phyloP scores from a whole-genome alignment of 2,113 vertebrate genomes.

The Xenus cinereus region DNA sequence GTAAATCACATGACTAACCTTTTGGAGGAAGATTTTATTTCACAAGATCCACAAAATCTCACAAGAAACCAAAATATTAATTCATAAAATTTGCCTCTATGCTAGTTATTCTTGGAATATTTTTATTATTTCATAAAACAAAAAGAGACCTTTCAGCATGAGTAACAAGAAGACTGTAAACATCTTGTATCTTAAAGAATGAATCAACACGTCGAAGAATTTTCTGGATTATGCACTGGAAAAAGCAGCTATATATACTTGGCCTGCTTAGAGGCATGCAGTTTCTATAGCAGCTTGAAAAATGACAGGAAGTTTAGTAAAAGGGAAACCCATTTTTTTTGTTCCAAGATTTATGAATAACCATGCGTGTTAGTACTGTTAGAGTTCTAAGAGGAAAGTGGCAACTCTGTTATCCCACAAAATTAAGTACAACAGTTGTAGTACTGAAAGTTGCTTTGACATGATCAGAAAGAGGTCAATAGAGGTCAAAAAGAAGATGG shows the following conservation, averaged over 20 bases:
- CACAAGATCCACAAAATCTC: background rate
- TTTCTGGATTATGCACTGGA: background rate
- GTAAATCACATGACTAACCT: background rate
- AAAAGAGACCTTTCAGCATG: background rate
- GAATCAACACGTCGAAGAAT: background rate
- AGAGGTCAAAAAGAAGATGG: background rate
- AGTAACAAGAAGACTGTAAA: background rate
- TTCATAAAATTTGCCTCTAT: background rate
- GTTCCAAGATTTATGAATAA: background rate
- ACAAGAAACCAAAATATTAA: background rate
- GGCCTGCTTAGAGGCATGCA: background rate
- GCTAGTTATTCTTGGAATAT: background rate
- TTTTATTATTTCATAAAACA: background rate
- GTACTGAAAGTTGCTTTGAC: background rate
- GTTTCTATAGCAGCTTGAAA: background rate
- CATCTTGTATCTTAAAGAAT: background rate
- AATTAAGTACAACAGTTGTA: background rate
- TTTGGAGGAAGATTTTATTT: background rate
- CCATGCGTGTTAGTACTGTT: background rate
- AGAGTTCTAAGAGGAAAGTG: background rate
- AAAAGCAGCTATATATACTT: background rate
- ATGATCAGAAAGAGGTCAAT: background rate
- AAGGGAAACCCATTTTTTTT: background rate
- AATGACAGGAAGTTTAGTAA: background rate
- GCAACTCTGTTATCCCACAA: background rate